phyloP scores from a whole-genome alignment of 2,113 vertebrate genomes.

The Canis aureus region DNA sequence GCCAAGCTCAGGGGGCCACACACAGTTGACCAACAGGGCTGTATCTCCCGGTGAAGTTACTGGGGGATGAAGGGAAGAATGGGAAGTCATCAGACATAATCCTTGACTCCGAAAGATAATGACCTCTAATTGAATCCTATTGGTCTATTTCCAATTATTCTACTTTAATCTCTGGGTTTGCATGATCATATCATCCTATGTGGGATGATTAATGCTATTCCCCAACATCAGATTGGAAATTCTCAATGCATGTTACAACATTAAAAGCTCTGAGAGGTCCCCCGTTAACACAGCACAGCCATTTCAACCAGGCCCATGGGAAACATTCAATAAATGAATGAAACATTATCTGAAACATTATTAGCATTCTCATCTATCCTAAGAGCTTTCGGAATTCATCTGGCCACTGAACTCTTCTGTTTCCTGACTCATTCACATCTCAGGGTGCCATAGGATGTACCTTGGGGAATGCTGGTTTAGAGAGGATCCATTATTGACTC shows the following conservation, averaged over 20 bases:
- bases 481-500: neutral
- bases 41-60: neutral
- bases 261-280: neutral
- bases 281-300: neutral
- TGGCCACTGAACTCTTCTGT: neutral
- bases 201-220: slow-evolving; percentile 1
- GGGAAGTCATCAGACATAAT: neutral
- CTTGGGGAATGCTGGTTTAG: neutral
- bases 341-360: neutral
- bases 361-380: neutral
- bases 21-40: neutral
- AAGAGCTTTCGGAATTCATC: neutral
- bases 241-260: neutral
- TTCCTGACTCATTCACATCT: neutral
- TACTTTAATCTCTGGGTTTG: neutral
- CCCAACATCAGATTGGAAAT: neutral
- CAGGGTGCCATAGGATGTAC: neutral
- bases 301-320: neutral
- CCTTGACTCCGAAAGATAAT: neutral
- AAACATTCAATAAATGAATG: neutral
- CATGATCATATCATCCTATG: neutral
- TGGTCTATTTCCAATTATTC: neutral
- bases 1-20: neutral
- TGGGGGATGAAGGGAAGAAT: neutral
- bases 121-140: neutral